phyloP scores from a whole-genome alignment of 2,113 vertebrate species.

The Passer domesticus region DNA sequence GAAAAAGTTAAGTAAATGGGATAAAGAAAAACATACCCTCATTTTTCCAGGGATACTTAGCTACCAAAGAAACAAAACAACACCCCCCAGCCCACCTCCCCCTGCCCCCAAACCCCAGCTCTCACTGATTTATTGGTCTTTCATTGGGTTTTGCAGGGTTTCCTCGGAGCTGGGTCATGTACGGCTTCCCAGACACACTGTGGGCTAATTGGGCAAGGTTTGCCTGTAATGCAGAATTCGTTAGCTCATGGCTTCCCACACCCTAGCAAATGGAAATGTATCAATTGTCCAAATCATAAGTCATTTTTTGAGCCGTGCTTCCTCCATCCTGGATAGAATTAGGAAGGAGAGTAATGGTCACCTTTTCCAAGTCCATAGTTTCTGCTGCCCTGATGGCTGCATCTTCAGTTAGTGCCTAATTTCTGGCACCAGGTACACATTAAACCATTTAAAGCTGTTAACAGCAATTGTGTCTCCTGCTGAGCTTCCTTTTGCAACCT shows the following conservation, averaged over 20 bases:
- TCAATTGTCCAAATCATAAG: not conserved
- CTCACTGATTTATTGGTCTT: not conserved
- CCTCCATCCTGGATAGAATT: not conserved
- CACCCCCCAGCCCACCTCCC: no score
- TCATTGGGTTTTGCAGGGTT: not conserved
- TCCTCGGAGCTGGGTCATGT: not conserved
- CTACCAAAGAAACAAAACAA: not conserved
- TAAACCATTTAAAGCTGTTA: not conserved
- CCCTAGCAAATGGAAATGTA: not conserved
- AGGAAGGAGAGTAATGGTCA: not conserved
- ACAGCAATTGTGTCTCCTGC: not conserved
- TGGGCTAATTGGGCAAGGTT: not conserved
- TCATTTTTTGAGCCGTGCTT: not conserved
- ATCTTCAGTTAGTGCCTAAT: not conserved
- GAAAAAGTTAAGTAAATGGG: not conserved
- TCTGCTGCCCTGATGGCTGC: not conserved
- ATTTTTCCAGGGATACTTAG: not conserved
- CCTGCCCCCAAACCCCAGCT: not conserved
- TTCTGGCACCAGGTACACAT: not conserved
- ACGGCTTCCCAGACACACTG: fast-evolving
- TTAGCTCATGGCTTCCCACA: not conserved
- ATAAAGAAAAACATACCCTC: not conserved
- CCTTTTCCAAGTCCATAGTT: not conserved
- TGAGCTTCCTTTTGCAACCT: not conserved
- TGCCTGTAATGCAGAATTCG: not conserved